Evolutionary conservation across 2,113 vertebrate genomes (phyloP), one percentile per base, ranked within the genome.

Genomic region (Odocoileus virginianus): DNA sequence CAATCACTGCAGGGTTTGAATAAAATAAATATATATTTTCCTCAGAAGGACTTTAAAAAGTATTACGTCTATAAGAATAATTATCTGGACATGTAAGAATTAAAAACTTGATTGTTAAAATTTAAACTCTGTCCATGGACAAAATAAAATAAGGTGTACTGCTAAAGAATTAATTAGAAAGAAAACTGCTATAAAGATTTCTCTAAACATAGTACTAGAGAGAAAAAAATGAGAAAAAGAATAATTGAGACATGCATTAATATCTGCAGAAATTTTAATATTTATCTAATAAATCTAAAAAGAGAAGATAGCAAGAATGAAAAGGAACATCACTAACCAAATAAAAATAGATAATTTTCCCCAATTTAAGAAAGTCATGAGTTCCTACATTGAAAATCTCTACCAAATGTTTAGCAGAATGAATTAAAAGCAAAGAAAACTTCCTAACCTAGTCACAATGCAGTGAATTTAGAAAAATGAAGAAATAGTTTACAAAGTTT

Each of bases 361-460:
- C n/a, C 52, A 94, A 84, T 10, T 27, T 82, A 82, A 89, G 79
- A 57, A 86, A 96, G 33, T 57, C 47, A 30, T 85, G 30, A 57
- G n/a, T 76, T 87, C 40, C 82, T 86, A 93, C 21, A 64, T 88
- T 33, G 21, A 90, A 95, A 90, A 21, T 95, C 33, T 93, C 30
- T 76, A 57, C 57, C 71, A 86, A 95, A 79, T 85, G 25, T 95
- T 90, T 83, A 90, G 61, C 30, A 94, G 43, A 91, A 93, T 84
- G 55, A 87, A 84, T 84, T 87, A 84, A 96, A 97, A 93, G 28
- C n/a, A 93, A 97, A 82, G 27, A 95, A 94, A 95, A 71, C 19
- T 82, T 82, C 57, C 64, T 93, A 93, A 60, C 33, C 54, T 84
- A 67, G 74, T 93, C 43, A 87, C 30, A 91, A 60, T 79, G 90